Base-by-base conservation (phyloP, 2,797 vertebrate genomes). In the Erpetoichthys calabaricus region DNA sequence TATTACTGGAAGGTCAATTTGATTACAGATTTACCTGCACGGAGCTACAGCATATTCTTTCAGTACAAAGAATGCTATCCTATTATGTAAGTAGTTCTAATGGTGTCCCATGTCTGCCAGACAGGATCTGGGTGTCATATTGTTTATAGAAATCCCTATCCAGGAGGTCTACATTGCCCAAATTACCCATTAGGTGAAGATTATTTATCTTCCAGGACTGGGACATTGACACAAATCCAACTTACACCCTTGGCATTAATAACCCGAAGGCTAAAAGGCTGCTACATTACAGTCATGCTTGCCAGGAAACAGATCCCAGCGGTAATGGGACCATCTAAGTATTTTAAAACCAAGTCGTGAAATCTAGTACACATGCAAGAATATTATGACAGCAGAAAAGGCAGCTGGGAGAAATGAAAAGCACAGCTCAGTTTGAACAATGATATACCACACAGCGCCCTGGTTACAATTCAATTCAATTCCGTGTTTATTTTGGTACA, bases 111-210 rank as follows among this genome's bases (percentile, higher is more conserved):
- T 54, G 53, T 54, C 53, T 42, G 41, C 44, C n/a, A 42, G 52
- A 9, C 45, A 46, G 44, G 52, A n/a, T 55, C 59, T 44, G 49
- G 5, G 9, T 45, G 51, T 25, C 8, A 25, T 5, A 6, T 5
- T 61, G 55, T 60, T 60, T 56, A 60, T n/a, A 60, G 47, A 54
- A 54, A 55, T 60, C 59, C 42, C 47, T 47, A 51, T 5, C 59
- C 9, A 8, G 46, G n/a, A 45, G 47, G 8, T 41, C 46, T 45
- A 44, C 5, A 46, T 8, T 3, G 10, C 51, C 42, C 51, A 47
- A n/a, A 9, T 52, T 9, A 51, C 57, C 57, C 51, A 53, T 59
- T 47, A 59, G 57, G 44, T 41, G 5, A 25, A 42, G 47, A 56
- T n/a, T 51, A 55, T 60, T 60, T 60, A 56, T 47, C 53, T 54